Percentiles rank a stretch among this genome's conserved stretches.
Evolutionary conservation across 2,797 vertebrate species (phyloP).

Genomic region (Emys orbicularis): DNA sequence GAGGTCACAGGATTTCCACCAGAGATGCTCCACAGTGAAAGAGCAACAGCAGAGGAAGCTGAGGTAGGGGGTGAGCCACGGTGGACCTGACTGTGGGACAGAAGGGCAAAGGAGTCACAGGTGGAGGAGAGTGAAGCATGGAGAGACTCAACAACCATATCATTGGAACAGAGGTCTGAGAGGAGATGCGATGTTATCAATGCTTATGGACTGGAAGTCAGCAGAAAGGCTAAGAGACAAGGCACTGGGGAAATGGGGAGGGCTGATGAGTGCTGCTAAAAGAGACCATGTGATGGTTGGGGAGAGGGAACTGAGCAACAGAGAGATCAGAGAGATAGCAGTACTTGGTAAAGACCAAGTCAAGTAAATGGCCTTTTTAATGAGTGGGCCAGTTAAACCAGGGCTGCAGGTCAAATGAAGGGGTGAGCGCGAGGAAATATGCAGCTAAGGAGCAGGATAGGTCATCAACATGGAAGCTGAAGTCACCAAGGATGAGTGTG

Average conservation of each 20-base stretch:
- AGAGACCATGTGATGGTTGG: background rate
- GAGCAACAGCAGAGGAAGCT: background rate
- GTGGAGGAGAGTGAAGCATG: background rate
- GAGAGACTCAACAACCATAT: background rate
- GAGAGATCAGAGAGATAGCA: background rate
- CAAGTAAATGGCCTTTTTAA: too few relatives aligned
- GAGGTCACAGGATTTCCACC: background rate
- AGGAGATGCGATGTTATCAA: background rate
- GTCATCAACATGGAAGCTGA: too few relatives aligned
- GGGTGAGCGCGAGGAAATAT: too few relatives aligned
- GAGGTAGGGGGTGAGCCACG: too few relatives aligned
- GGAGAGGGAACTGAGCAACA: background rate
- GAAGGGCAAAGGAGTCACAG: background rate
- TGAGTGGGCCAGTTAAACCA: too few relatives aligned
- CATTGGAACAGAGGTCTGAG: background rate
- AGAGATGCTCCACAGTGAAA: too few relatives aligned
- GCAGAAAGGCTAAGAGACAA: background rate
- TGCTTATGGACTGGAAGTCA: background rate
- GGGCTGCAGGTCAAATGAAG: too few relatives aligned
- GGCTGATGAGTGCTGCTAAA: background rate
- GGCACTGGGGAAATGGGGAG: background rate
- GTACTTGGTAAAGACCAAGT: too few relatives aligned
- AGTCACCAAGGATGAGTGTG: too few relatives aligned
- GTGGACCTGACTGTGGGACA: background rate
- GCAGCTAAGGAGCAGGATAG: too few relatives aligned